Evolutionary conservation across 37 sponge, comb jelly and placozoan species (phyloP).

Genomic region (Aplysina aerophoba): DNA sequence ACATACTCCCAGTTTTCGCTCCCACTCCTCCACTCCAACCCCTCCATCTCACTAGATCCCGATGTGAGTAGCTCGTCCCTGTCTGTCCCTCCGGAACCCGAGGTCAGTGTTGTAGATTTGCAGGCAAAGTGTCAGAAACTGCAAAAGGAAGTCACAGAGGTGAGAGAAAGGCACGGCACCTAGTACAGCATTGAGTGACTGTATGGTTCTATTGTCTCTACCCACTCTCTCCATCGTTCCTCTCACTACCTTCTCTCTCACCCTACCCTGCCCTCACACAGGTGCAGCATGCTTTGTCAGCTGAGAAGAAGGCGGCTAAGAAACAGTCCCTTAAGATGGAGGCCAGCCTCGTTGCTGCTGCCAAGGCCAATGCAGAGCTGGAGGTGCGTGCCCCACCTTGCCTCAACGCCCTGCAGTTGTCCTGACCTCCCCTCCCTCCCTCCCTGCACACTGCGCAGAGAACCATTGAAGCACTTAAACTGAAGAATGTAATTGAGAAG

Average conservation of each 20-base stretch:
- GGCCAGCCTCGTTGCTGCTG: conserved; percentile 49
- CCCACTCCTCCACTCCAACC: too few species aligned
- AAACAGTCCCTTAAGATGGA: conserved; percentile 49
- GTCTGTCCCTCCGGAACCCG: too few species aligned
- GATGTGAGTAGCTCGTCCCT: too few species aligned
- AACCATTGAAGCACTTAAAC: conserved; percentile 69
- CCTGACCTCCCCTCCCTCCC: not conserved
- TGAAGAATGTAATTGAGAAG: conserved; percentile 75
- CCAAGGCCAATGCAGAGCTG: conserved; percentile 66
- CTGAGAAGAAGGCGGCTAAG: conserved; percentile 47
- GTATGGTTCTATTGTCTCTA: too few species aligned
- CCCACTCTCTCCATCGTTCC: too few species aligned
- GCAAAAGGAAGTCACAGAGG: conserved; percentile 56
- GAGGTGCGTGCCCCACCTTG: conserved; percentile 34
- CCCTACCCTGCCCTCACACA: not conserved
- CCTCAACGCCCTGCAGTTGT: too few species aligned
- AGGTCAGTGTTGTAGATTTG: conserved; percentile 40
- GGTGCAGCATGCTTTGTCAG: conserved; percentile 1
- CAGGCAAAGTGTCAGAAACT: conserved; percentile 51
- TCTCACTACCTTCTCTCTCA: too few species aligned
- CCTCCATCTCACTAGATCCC: too few species aligned
- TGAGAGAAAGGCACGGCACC: not conserved
- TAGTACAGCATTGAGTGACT: too few species aligned
- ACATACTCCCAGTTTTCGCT: too few species aligned
- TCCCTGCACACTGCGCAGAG: conserved; percentile 50